Evolutionary conservation across 2,888 invertebrate species (phyloP), one percentile per base, ranked within the genome.

Genomic region (Seira sanloemensis): DNA sequence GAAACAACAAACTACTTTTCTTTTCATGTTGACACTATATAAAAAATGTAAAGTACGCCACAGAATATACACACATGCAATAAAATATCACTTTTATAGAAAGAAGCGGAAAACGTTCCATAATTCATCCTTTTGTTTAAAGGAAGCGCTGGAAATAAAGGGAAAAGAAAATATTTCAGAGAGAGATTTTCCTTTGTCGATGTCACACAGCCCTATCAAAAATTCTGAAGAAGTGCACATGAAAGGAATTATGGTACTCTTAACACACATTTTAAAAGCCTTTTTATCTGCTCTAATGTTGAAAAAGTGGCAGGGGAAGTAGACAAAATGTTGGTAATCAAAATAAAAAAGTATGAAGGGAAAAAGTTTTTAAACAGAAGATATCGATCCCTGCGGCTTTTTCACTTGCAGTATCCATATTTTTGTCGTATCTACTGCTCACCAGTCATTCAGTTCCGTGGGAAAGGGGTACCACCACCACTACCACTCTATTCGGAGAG

Each of bases 341-440:
- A 7, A 37, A 37, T 37, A 37, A 37, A 12, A 12, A 37, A 37
- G 12, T 37, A 37, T 37, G 37, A 81, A 76, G 75, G 76, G 67
- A 81, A 76, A 76, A 50, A 46, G 37, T 74, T 69, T 71, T 37
- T 37, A 37, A 37, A 37, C 37, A 81, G 75, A 46, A 81, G 76
- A 81, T 81, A 81, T 81, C 81, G 81, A 81, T 81, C 81, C 81
- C 81, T 81, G 76, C 65, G 81, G 81, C 81, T 69, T 81, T 37
- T 81, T 54, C 75, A 71, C 81, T 75, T 68, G 5, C 37, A 7
- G 37, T 37, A 37, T 37, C 37, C 37, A 37, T 37, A 37, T 37
- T 37, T 37, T 74, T 69, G 67, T 74, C 58, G 12, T 37, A 37
- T 50, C 24, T 23, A 16, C 7, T 67, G 68, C 74, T 80, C 68